Evolutionary conservation across 2,797 vertebrate genomes (phyloP).

Genomic region (Gallinago stenura): DNA sequence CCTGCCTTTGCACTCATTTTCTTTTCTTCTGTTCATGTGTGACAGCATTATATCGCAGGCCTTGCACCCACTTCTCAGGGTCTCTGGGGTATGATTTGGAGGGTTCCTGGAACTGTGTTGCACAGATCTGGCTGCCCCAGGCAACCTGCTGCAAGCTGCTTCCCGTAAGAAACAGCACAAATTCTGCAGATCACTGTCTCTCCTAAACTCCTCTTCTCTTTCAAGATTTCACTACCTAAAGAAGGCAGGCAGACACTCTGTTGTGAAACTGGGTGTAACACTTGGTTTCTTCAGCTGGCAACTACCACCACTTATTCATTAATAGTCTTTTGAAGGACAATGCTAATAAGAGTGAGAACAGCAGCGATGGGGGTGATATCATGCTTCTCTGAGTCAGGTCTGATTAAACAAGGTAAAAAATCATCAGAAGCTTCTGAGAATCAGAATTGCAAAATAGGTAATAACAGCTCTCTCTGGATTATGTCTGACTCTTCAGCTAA

Average conservation of each 20-base stretch:
- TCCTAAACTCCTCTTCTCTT: not conserved
- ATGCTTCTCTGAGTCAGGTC: slow-evolving; percentile 48
- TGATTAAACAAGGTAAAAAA: slow-evolving; percentile 52
- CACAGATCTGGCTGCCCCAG: not conserved
- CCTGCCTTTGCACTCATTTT: not conserved
- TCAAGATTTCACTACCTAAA: not conserved
- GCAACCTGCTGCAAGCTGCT: not conserved
- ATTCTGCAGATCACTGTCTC: not conserved
- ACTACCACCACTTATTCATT: not conserved
- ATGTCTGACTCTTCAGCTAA: not conserved
- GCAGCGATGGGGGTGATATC: not conserved
- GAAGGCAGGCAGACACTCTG: not conserved
- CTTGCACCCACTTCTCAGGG: not conserved
- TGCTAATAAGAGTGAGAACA: not conserved
- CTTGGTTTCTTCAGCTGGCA: not conserved
- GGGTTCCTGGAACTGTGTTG: not conserved
- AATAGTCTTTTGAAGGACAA: not conserved
- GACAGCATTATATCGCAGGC: not conserved
- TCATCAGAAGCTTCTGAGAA: slow-evolving; percentile 17
- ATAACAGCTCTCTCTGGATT: not conserved
- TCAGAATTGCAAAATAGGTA: slow-evolving; percentile 13
- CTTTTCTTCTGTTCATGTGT: not conserved
- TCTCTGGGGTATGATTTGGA: not conserved
- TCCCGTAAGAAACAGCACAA: not conserved
- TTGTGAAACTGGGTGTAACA: not conserved